These are phyloP conservation scores for Acronicta aceris DNA, from an alignment of 2,888 invertebrate genomes.

Conservation along the genomic window DNA sequence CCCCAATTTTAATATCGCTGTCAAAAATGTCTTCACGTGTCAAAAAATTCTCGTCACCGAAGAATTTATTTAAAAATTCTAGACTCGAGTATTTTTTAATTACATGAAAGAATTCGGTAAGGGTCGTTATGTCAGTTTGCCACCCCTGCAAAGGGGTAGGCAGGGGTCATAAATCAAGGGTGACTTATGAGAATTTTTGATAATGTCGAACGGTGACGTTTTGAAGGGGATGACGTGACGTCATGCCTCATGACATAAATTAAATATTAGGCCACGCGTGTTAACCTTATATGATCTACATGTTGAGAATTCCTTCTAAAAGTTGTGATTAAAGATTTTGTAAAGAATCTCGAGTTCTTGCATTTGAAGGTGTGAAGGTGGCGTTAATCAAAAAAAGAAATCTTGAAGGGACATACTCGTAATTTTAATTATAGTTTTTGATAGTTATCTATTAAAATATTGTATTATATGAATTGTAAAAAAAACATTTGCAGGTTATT, in stretches of 20 bases:
- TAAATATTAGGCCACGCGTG: constrained; percentile 17
- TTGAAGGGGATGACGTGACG: constrained; percentile 29
- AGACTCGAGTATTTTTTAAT: constrained; percentile 64
- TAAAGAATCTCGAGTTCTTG: too few relatives aligned
- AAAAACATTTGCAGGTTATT: too few relatives aligned
- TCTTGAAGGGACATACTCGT: too few relatives aligned
- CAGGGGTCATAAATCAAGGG: constrained; percentile 60
- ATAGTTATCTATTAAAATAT: too few relatives aligned
- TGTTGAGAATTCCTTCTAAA: not conserved
- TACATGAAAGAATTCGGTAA: constrained; percentile 63
- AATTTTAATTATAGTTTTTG: too few relatives aligned
- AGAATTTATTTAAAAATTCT: constrained; percentile 45
- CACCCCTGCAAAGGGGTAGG: constrained; percentile 29
- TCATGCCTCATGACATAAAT: constrained; percentile 9
- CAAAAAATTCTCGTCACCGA: constrained; percentile 33
- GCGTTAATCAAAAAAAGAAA: too few relatives aligned
- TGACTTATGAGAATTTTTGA: constrained; percentile 59
- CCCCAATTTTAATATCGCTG: constrained; percentile 17
- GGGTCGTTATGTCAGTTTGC: constrained; percentile 50
- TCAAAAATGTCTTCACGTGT: constrained; percentile 35
- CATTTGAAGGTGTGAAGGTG: too few relatives aligned
- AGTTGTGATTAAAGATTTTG: not conserved
- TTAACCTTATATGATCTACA: not conserved
- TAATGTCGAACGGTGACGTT: constrained; percentile 50
- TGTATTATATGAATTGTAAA: too few relatives aligned